phyloP scores from a whole-genome alignment of 2,888 invertebrate species.

The Drosophila peninsularis region DNA sequence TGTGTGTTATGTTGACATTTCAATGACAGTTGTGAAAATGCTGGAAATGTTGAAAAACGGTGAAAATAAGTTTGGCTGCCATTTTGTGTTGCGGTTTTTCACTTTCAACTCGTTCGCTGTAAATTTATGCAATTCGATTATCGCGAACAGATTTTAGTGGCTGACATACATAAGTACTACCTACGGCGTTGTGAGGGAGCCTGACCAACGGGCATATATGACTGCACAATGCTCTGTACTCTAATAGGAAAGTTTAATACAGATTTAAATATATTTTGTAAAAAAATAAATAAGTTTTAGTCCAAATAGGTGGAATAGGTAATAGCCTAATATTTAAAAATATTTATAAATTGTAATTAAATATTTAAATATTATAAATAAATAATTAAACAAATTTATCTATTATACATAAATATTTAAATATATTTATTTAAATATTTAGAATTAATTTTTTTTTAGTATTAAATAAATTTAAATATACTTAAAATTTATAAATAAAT shows the following conservation, averaged over 20 bases:
- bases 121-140: constrained; percentile 67
- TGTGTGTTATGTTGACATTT: constrained; percentile 81
- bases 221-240: background rate
- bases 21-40: constrained; percentile 75
- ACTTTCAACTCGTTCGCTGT: constrained; percentile 36
- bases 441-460: no score
- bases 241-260: background rate
- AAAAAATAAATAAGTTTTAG: background rate
- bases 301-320: no score
- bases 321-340: no score
- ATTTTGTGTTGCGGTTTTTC: constrained; percentile 57
- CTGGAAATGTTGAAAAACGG: constrained; percentile 48
- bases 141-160: constrained; percentile 38
- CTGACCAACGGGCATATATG: background rate
- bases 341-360: no score
- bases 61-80: constrained; percentile 60
- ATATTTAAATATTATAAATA: no score
- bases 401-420: no score
- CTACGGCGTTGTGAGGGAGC: background rate
- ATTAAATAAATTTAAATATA: no score
- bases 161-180: constrained; percentile 4
- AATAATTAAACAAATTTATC: no score
- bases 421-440: no score
- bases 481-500: no score
- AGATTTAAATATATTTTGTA: background rate